phyloP scores from a whole-genome alignment of 2,888 invertebrate genomes.

The Eupithecia pulchellata region DNA sequence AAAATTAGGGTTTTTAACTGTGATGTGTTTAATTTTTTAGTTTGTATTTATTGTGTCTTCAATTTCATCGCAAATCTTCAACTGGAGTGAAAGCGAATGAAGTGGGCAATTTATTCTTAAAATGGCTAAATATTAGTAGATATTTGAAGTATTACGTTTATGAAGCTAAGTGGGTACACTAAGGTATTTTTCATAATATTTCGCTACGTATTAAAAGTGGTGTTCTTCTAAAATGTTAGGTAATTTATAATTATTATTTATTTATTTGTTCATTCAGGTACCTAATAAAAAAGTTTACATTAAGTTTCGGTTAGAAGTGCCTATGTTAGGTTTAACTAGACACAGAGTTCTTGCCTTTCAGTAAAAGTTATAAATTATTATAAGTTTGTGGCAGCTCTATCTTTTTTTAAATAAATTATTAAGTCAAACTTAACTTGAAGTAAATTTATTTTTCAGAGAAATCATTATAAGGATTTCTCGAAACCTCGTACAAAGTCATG shows the following conservation, averaged over 20 bases:
- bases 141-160: background rate
- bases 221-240: too few species aligned
- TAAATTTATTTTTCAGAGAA: background rate
- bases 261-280: too few species aligned
- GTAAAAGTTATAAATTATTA: background rate
- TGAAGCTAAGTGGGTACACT: background rate
- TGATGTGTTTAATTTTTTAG: background rate
- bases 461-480: background rate
- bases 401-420: background rate
- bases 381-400: background rate
- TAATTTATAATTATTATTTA: too few species aligned
- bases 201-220: background rate
- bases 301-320: too few species aligned
- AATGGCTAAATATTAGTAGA: background rate
- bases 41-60: background rate
- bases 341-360: too few species aligned
- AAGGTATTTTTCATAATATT: too few species aligned
- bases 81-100: background rate
- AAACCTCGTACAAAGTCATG: background rate
- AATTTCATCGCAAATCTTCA: background rate
- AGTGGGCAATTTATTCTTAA: background rate
- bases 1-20: conserved; percentile 1
- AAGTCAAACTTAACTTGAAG: background rate
- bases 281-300: too few species aligned
- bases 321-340: too few species aligned